Conservation (phyloP, 2,888 invertebrate species). For the Drosophila kuntzei region DNA sequence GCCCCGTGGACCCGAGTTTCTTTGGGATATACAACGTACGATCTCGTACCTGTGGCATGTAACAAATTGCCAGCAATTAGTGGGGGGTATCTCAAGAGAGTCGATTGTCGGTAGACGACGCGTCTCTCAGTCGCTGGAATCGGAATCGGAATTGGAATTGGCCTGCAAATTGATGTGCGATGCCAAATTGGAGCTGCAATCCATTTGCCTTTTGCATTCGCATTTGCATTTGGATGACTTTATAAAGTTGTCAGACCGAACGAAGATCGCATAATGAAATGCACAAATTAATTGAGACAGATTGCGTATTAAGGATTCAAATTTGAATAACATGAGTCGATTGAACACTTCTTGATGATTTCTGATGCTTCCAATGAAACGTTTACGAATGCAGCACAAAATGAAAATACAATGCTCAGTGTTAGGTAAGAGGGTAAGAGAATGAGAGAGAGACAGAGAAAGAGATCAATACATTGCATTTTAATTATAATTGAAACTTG, state of each 20-base stretch:
- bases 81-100: constrained; percentile 49
- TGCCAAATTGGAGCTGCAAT: constrained; percentile 64
- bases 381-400: constrained; percentile 1
- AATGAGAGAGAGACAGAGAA: neutral
- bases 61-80: constrained; percentile 81
- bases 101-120: constrained; percentile 25
- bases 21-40: constrained; percentile 23
- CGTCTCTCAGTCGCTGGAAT: constrained; percentile 18
- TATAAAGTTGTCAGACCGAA: constrained; percentile 42
- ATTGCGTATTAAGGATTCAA: constrained; percentile 26
- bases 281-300: constrained; percentile 59
- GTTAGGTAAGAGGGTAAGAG: too few relatives aligned
- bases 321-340: constrained; percentile 8
- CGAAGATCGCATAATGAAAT: constrained; percentile 43
- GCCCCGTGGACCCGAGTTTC: constrained; percentile 55
- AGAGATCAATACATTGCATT: neutral
- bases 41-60: constrained; percentile 50
- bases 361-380: constrained; percentile 8
- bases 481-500: too few relatives aligned
- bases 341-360: constrained; percentile 4
- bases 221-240: constrained; percentile 47
- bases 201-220: constrained; percentile 33
- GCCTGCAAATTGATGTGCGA: constrained; percentile 48
- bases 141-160: constrained; percentile 17
- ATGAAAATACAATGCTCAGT: neutral